A percentile compares a stretch with the other conserved stretches of the same genome.
These are phyloP conservation scores for Adelges cooleyi DNA, from an alignment of 1,140 invertebrate genomes.

Conservation along the genomic window DNA sequence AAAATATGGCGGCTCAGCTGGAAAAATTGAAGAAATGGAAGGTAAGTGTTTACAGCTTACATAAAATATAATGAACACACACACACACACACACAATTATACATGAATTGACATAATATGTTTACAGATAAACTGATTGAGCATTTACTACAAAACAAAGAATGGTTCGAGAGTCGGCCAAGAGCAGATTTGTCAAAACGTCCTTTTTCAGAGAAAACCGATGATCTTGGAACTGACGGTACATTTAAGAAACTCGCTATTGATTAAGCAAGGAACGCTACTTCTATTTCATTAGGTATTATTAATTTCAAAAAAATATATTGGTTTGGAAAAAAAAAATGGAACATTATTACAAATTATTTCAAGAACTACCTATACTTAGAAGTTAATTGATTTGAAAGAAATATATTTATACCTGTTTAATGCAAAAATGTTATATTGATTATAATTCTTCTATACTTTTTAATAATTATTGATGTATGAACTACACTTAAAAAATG, in stretches of 20 bases:
- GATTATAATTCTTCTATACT: no score
- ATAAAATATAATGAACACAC: neutral
- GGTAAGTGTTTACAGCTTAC: neutral
- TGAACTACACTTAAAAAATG: no score
- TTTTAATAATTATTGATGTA: no score
- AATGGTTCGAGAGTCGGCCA: neutral
- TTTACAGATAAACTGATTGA: neutral
- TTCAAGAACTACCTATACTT: no score
- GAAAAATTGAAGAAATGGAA: neutral
- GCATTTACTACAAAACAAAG: neutral
- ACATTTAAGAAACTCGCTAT: neutral
- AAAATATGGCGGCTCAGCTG: neutral
- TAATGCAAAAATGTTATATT: no score
- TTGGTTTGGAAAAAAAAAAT: no score
- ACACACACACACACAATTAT: neutral
- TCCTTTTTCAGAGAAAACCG: neutral
- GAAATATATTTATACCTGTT: no score
- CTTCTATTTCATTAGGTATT: no score
- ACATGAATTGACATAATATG: neutral
- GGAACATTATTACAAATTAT: no score
- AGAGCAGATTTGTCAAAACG: slow-evolving; percentile 1
- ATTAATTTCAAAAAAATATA: no score
- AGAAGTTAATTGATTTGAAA: no score
- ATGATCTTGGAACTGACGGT: slow-evolving; percentile 6
- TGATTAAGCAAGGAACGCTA: no score